Percentiles rank a stretch among this genome's conserved stretches.
These are phyloP conservation scores for Barbus barbus DNA, from an alignment of 2,113 vertebrate species.

Conservation along the genomic window DNA sequence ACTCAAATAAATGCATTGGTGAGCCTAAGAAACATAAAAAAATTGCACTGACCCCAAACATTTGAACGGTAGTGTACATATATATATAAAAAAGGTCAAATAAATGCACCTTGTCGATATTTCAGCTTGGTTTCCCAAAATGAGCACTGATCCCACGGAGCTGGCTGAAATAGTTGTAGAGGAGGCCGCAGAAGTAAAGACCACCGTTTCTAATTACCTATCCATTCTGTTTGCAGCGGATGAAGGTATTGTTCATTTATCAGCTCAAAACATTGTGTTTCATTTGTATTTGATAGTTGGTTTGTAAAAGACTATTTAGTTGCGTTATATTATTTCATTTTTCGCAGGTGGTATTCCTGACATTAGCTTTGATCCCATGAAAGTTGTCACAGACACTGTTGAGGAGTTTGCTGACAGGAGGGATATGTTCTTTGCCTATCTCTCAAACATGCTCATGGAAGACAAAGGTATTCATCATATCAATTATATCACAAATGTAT, in stretches of 20 bases:
- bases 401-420: slow-evolving; percentile 71
- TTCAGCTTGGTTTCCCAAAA: slow-evolving; percentile 44
- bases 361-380: slow-evolving; percentile 71
- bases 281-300: not conserved
- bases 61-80: too few species aligned
- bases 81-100: not conserved
- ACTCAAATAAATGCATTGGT: too few species aligned
- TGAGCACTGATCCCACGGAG: slow-evolving; percentile 65
- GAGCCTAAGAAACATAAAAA: too few species aligned
- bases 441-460: slow-evolving; percentile 70
- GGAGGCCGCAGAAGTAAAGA: slow-evolving; percentile 63
- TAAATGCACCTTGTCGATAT: not conserved
- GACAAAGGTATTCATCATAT: slow-evolving; percentile 67
- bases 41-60: too few species aligned
- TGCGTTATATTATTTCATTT: not conserved
- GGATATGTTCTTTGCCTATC: slow-evolving; percentile 67
- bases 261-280: not conserved
- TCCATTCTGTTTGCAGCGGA: slow-evolving; percentile 57
- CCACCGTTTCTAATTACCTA: slow-evolving; percentile 57
- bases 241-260: slow-evolving; percentile 60
- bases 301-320: not conserved
- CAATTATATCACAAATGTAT: not conserved
- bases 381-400: slow-evolving; percentile 70
- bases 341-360: slow-evolving; percentile 67
- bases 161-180: slow-evolving; percentile 61